A percentile compares a stretch with the other conserved stretches of the same genome.
phyloP scores from a whole-genome alignment of 2,113 vertebrate species.

The Leucopternis melanops region DNA sequence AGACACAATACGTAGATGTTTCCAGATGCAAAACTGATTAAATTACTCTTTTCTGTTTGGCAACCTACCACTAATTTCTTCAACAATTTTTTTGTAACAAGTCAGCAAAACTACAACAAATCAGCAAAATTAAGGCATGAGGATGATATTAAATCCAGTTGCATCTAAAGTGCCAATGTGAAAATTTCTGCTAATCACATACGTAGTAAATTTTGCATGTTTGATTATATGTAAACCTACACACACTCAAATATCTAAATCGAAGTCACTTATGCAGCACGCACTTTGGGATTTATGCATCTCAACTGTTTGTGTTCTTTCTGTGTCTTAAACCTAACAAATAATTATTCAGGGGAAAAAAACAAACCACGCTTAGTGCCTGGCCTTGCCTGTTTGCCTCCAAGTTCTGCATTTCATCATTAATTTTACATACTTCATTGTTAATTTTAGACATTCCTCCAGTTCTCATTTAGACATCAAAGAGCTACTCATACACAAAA shows the following conservation, averaged over 20 bases:
- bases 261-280: neutral
- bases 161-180: neutral
- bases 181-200: neutral
- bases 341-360: neutral
- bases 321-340: neutral
- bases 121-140: neutral
- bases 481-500: neutral
- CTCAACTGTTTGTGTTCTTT: neutral
- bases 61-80: neutral
- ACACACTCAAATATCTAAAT: neutral
- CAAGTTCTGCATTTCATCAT: neutral
- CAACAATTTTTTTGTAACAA: neutral
- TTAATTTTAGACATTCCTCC: constrained; percentile 13
- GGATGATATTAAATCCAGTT: neutral
- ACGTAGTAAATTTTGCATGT: neutral
- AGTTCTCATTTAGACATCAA: constrained; percentile 11
- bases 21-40: neutral
- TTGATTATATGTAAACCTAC: neutral
- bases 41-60: neutral
- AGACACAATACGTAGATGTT: neutral
- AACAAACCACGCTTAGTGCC: neutral
- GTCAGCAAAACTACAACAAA: neutral
- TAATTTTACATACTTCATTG: neutral
- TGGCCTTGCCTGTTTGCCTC: neutral
- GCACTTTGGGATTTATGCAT: neutral